phyloP scores from a whole-genome alignment of 2,113 vertebrate species.

The Sander lucioperca region DNA sequence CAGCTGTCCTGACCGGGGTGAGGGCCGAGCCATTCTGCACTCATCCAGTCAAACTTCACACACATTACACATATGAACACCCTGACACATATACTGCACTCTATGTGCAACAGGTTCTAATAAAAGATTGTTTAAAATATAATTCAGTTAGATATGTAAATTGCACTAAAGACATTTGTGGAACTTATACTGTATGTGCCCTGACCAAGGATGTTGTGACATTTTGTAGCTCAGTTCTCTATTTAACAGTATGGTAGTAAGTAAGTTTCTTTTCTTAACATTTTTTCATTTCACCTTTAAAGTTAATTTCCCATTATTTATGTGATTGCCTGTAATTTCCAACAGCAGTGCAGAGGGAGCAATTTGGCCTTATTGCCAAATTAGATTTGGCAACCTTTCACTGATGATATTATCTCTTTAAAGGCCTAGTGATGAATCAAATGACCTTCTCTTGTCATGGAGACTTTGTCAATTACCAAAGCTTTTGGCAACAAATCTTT shows the following conservation, averaged over 20 bases:
- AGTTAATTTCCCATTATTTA: background rate
- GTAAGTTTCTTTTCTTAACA: background rate
- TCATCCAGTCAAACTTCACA: conserved; percentile 26
- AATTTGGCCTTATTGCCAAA: background rate
- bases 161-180: background rate
- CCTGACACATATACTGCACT: conserved; percentile 3
- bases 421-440: background rate
- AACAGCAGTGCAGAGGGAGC: background rate
- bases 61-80: conserved; percentile 18
- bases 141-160: background rate
- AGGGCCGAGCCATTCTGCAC: background rate
- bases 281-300: background rate
- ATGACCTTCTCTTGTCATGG: background rate
- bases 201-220: too few species aligned
- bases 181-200: background rate
- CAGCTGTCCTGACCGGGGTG: conserved; percentile 51
- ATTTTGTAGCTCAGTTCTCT: background rate
- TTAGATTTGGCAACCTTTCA: background rate
- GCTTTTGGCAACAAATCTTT: background rate
- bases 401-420: background rate
- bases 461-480: background rate
- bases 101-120: background rate
- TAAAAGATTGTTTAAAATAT: background rate
- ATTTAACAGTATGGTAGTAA: background rate
- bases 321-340: background rate